Evolutionary conservation across 2,113 vertebrate species (phyloP).

Genomic region (Sciurus niger): DNA sequence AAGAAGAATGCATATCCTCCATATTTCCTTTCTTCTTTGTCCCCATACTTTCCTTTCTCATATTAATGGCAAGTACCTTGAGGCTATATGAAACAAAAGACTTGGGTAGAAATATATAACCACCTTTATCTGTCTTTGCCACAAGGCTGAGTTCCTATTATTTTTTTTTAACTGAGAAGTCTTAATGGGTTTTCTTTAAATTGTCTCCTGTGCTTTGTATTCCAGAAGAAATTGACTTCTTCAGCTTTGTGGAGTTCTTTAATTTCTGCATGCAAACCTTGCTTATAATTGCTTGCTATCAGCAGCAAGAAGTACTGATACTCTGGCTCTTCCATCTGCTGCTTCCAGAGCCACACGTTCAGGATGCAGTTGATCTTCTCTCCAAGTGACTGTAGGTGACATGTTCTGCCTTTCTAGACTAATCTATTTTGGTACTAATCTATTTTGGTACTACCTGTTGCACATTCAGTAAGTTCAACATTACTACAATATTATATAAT

Average conservation of each 20-base stretch:
- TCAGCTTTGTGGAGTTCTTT: background rate
- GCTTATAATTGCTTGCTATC: background rate
- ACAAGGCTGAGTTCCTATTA: background rate
- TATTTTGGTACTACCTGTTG: background rate
- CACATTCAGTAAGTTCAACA: background rate
- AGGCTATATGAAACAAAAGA: conserved; percentile 36
- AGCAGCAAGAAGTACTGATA: background rate
- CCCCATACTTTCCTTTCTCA: background rate
- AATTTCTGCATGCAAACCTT: conserved; percentile 18
- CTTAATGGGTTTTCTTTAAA: conserved; percentile 3
- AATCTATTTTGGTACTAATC: background rate
- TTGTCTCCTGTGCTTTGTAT: background rate
- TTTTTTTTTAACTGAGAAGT: background rate
- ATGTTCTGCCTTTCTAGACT: background rate
- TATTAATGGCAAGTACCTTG: conserved; percentile 14
- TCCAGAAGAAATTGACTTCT: background rate
- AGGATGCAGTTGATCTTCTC: background rate
- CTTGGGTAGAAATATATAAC: conserved; percentile 4
- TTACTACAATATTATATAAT: background rate
- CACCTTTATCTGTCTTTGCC: conserved; percentile 29
- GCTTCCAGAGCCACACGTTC: background rate
- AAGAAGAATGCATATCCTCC: too few relatives aligned
- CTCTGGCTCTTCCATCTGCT: conserved; percentile 29
- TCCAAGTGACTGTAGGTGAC: background rate
- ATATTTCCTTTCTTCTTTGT: conserved; percentile 45